These are phyloP conservation scores for Tauraco hartlaubi DNA, from an alignment of 2,797 vertebrate genomes.

Conservation along the genomic window DNA sequence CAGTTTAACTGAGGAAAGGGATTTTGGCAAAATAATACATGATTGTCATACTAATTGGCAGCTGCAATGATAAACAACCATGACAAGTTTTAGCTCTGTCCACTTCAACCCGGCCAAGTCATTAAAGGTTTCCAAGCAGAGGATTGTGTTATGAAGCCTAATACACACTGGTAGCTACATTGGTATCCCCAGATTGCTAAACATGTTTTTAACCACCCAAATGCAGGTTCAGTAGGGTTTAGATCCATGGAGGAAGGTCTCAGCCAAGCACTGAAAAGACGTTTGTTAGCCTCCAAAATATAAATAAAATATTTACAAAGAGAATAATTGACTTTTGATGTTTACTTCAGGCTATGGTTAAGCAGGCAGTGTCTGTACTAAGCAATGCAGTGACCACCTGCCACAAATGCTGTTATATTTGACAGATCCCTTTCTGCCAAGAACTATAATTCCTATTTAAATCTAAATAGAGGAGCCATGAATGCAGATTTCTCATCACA, in stretches of 20 bases:
- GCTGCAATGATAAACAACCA: conserved; percentile 60
- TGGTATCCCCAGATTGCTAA: not conserved
- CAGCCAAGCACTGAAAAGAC: conserved; percentile 44
- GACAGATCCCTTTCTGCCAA: conserved; percentile 68
- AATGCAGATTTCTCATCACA: conserved; percentile 67
- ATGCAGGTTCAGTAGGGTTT: conserved; percentile 34
- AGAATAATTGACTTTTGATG: conserved; percentile 70
- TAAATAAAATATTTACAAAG: conserved; percentile 75
- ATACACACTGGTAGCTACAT: not conserved
- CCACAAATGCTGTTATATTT: conserved; percentile 67
- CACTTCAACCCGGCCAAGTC: conserved; percentile 45
- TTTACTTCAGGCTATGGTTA: conserved; percentile 65
- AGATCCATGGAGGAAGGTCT: conserved; percentile 13
- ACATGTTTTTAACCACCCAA: not conserved
- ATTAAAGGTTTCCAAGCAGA: conserved; percentile 56
- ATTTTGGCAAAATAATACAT: conserved; percentile 54
- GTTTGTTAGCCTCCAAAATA: conserved; percentile 54
- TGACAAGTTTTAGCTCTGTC: conserved; percentile 65
- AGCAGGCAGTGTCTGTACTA: conserved; percentile 52
- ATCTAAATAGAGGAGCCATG: conserved; percentile 63
- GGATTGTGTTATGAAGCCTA: not conserved
- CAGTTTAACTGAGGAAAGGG: conserved; percentile 46
- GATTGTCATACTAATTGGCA: conserved; percentile 59
- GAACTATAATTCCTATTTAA: conserved; percentile 73
- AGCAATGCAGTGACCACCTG: conserved; percentile 72